Evolutionary conservation across 2,888 invertebrate species (phyloP), one percentile per base, ranked within the genome.

Genomic region (Atethmia centrago): DNA sequence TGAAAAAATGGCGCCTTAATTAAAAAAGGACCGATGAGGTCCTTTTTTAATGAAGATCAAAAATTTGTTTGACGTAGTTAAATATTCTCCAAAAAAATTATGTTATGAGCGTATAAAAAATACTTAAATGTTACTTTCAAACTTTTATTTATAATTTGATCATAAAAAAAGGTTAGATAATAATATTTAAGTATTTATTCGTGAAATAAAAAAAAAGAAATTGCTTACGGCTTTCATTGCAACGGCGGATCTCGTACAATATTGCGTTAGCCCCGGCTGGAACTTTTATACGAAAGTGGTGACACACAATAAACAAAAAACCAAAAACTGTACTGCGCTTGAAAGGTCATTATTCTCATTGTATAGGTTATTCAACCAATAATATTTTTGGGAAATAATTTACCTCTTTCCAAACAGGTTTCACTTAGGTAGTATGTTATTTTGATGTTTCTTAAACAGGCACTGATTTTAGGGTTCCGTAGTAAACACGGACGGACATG

Each of bases 181-280:
- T 14, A 42, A 10, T 2, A 49, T 16, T 45, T 12, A 16, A 1
- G 9, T 31, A 21, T 16, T 28, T 21, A 40, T 25, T 5, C 19
- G 2, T 14, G 2, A 12, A 28, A 21, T 5, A 63, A 31, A 36
- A 63, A n/a, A n/a, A 62, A 36, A 47, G 0, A 3, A 51, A 2
- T 25, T 45, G 64, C 75, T 80, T 45, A 79, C 75, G 3, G 80
- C 59, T 59, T 74, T 79, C 79, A 79, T 79, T 80, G 63, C 49
- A 55, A 51, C 66, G 14, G 74, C 67, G 67, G 36, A 49, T 31
- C 55, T 51, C 67, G 62, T 19, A 74, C 45, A 55, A 42, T 74
- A 14, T n/a, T 40, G n/a, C 1, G 10, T n/a, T 36, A 10, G 53
- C n/a, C 28, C 12, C 16, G 19, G 8, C 55, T 14, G 55, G 70